phyloP scores from a whole-genome alignment of 2,113 vertebrate genomes.

The Haliaeetus leucogaster region DNA sequence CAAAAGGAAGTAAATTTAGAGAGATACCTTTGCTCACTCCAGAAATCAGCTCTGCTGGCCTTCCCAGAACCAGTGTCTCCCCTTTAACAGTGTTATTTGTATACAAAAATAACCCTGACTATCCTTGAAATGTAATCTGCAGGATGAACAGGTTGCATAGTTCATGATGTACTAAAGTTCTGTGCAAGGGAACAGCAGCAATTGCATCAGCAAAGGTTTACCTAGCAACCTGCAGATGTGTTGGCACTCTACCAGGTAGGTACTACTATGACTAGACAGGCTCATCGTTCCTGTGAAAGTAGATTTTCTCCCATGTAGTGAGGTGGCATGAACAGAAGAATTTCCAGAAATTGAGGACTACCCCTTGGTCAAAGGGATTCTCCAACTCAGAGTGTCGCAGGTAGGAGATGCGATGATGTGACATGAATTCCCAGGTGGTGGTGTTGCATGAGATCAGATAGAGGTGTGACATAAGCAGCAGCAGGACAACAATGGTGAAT shows the following conservation, averaged over 20 bases:
- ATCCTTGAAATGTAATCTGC: not conserved
- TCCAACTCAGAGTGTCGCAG: constrained; percentile 81
- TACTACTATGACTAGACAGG: constrained; percentile 60
- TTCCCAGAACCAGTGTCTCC: not conserved
- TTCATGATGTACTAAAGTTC: not conserved
- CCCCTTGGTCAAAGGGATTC: constrained; percentile 91
- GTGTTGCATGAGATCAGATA: constrained; percentile 91
- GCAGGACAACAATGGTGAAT: constrained; percentile 74
- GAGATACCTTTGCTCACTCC: not conserved
- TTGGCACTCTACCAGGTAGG: not conserved
- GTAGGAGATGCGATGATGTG: constrained; percentile 90
- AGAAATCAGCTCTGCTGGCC: not conserved
- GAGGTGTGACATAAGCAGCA: constrained; percentile 87
- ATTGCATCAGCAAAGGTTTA: not conserved
- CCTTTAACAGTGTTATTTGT: not conserved
- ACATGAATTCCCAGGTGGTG: constrained; percentile 98
- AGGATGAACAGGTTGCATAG: not conserved
- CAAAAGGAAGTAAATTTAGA: not conserved
- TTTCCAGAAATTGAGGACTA: constrained; percentile 86
- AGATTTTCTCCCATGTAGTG: constrained; percentile 87
- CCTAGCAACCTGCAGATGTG: not conserved
- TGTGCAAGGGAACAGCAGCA: not conserved
- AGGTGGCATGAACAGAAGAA: constrained; percentile 88
- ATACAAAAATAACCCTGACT: not conserved
- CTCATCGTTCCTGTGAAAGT: constrained; percentile 77